Conservation (phyloP, 2,113 vertebrate species). For the Scolopax mira region DNA sequence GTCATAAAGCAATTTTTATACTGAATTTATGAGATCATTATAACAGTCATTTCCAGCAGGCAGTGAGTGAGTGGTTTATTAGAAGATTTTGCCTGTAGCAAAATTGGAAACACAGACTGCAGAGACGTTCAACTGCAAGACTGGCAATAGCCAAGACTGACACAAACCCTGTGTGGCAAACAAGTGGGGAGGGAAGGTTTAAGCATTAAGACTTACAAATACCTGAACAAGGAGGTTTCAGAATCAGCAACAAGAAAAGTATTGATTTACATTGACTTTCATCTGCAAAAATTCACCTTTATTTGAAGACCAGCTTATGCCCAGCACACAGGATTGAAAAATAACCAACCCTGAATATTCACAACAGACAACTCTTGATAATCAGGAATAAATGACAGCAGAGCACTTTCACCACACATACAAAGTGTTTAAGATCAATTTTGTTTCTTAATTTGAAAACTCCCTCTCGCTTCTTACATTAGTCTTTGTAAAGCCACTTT, state of each 20-base stretch:
- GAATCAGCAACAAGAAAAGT: background rate
- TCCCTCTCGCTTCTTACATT: background rate
- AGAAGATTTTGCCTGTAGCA: background rate
- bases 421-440: background rate
- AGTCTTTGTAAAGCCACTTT: background rate
- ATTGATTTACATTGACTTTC: background rate
- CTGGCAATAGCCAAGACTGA: background rate
- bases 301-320: background rate
- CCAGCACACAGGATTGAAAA: background rate
- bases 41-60: conserved; percentile 29
- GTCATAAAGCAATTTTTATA: conserved; percentile 27
- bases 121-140: background rate
- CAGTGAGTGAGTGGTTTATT: background rate
- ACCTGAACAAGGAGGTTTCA: background rate
- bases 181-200: background rate
- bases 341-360: background rate
- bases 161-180: background rate
- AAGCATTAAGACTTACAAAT: background rate
- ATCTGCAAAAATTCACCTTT: background rate
- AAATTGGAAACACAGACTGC: background rate
- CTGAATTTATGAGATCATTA: conserved; percentile 45
- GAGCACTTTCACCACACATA: background rate
- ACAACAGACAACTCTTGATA: background rate
- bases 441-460: background rate
- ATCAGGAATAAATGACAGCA: background rate